phyloP scores from a whole-genome alignment of 2,888 invertebrate genomes.

The Tetramorium bicarinatum region DNA sequence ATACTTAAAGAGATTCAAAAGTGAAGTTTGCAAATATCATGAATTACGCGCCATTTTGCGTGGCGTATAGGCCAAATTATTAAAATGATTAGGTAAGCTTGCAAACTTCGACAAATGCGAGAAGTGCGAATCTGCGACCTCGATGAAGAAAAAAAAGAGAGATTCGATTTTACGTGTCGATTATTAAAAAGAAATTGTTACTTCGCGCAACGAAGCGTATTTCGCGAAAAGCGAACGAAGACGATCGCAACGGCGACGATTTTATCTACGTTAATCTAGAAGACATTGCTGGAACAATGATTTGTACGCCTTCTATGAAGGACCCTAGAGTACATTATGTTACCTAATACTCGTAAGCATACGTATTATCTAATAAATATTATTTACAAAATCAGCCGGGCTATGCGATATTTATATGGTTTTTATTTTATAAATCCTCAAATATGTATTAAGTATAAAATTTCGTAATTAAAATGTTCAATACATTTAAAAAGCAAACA shows the following conservation, averaged over 20 bases:
- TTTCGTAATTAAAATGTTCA: background rate
- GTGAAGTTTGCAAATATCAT: conserved; percentile 40
- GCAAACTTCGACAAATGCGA: conserved; percentile 41
- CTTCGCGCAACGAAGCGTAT: conserved; percentile 54
- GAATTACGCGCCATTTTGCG: conserved; percentile 33
- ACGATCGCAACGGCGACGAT: conserved; percentile 79
- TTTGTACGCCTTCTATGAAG: conserved; percentile 85
- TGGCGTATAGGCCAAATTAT: conserved; percentile 35
- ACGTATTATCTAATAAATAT: conserved; percentile 84
- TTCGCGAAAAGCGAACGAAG: conserved; percentile 61
- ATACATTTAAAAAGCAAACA: background rate
- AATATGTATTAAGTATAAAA: background rate
- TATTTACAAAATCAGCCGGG: conserved; percentile 82
- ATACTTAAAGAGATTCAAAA: conserved; percentile 14
- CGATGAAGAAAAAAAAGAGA: conserved; percentile 22
- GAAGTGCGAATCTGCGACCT: conserved; percentile 31
- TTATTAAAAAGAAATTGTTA: conserved; percentile 40
- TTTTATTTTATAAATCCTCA: conserved; percentile 22
- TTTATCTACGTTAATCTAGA: conserved; percentile 84
- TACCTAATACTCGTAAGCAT: conserved; percentile 83
- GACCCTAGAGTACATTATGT: conserved; percentile 84
- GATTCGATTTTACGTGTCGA: conserved; percentile 69
- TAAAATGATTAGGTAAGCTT: conserved; percentile 25
- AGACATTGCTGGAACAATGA: conserved; percentile 85
- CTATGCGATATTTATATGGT: background rate